A percentile compares a stretch with the other conserved stretches of the same genome.
Conservation (phyloP, 2,797 vertebrate genomes). For the Anguilla anguilla region DNA sequence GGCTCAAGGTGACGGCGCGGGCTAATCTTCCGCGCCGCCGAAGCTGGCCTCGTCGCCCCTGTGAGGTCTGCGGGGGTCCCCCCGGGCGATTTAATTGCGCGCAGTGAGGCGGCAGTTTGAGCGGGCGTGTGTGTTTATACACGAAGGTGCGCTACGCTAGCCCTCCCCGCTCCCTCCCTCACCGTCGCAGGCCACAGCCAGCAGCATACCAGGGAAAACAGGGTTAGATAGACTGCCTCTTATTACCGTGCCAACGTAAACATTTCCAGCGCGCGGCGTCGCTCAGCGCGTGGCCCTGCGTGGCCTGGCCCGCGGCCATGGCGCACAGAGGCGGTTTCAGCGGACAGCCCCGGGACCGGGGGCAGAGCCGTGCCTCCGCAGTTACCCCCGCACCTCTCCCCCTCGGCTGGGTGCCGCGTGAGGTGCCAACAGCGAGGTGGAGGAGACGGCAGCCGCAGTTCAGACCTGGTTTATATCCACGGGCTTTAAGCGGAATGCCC, state of each 20-base stretch:
- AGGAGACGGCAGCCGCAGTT: neutral
- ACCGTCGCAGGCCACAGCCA: neutral
- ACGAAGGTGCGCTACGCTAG: neutral
- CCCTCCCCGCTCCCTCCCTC: neutral
- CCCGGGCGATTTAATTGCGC: neutral
- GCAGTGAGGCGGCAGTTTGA: neutral
- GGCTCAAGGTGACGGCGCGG: slow-evolving; percentile 3
- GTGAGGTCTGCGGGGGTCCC: neutral
- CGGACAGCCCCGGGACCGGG: neutral
- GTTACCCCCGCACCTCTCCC: neutral
- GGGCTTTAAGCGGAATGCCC: neutral
- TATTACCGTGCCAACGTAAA: slow-evolving; percentile 51
- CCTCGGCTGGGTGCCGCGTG: neutral
- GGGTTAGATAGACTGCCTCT: slow-evolving; percentile 33
- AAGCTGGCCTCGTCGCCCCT: neutral
- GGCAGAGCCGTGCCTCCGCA: neutral
- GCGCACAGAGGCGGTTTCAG: neutral
- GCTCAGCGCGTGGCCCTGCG: slow-evolving; percentile 36
- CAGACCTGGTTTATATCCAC: slow-evolving; percentile 3
- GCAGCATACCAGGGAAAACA: slow-evolving; percentile 30
- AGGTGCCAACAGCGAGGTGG: slow-evolving; percentile 1
- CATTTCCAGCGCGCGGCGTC: slow-evolving; percentile 48
- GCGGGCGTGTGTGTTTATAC: slow-evolving; percentile 15
- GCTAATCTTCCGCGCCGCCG: neutral
- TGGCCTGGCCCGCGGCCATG: slow-evolving; percentile 11